Conservation (phyloP, 2,797 vertebrate genomes). For the Galaxias olidus region DNA sequence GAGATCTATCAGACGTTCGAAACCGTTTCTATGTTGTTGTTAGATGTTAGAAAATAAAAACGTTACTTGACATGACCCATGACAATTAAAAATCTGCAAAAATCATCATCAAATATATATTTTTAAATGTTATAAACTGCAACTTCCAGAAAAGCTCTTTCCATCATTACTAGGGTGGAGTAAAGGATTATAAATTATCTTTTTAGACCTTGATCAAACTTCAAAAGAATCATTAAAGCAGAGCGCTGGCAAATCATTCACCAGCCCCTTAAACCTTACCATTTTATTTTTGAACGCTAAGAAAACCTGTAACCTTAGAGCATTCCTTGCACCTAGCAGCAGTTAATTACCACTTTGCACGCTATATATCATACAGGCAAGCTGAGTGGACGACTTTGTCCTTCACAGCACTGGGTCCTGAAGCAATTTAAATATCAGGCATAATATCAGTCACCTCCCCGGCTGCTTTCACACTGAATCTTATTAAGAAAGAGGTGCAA, state of each 20-base stretch:
- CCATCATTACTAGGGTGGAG: slow-evolving; percentile 20
- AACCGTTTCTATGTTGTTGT: slow-evolving; percentile 28
- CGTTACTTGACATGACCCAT: slow-evolving; percentile 20
- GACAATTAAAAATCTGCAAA: slow-evolving; percentile 18
- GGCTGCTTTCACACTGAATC: slow-evolving; percentile 13
- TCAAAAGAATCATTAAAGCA: slow-evolving; percentile 48
- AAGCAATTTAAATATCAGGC: slow-evolving; percentile 43
- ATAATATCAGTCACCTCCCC: slow-evolving; percentile 7
- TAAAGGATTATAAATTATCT: slow-evolving; percentile 45
- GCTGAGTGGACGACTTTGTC: slow-evolving; percentile 37
- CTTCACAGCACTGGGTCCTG: slow-evolving; percentile 38
- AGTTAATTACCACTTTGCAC: slow-evolving; percentile 62
- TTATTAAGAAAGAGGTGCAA: slow-evolving; percentile 14
- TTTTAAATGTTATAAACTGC: too few species aligned
- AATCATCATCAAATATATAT: too few species aligned
- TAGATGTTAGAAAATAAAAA: slow-evolving; percentile 46
- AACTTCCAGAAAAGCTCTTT: slow-evolving; percentile 2
- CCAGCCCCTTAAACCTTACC: slow-evolving; percentile 23
- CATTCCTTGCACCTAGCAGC: slow-evolving; percentile 47
- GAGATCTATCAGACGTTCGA: slow-evolving; percentile 15
- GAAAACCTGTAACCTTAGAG: slow-evolving; percentile 53
- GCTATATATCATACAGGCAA: slow-evolving; percentile 54
- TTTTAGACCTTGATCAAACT: slow-evolving; percentile 44
- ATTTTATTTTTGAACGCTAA: slow-evolving; percentile 50
- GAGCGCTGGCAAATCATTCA: slow-evolving; percentile 48